Evolutionary conservation across 2,888 invertebrate genomes (phyloP), one percentile per base, ranked within the genome.

Genomic region (Pasiphila rectangulata): DNA sequence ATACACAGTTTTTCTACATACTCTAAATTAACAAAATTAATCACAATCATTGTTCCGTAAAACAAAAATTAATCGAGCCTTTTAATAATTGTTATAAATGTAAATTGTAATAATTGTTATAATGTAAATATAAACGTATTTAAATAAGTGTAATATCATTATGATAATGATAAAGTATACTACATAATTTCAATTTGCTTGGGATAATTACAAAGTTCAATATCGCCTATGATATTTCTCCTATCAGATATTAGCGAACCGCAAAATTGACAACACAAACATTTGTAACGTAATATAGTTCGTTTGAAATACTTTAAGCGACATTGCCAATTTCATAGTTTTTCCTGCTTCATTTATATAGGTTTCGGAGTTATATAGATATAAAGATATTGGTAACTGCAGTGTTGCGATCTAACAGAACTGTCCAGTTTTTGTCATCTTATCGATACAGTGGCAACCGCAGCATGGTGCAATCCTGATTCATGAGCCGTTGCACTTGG

Each of bases 381-480:
- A 71, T 64, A 64, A 68, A 64, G 61, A 58, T 32, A 19, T 65
- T 67, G 69, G 72, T 73, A 69, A 70, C 72, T 65, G 66, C 66
- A 67, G 69, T 61, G 57, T 71, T 72, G 67, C 69, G 61, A 62
- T 47, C 65, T 57, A 59, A 63, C 46, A 63, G 63, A 66, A 56
- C 54, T 52, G 57, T 57, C 56, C 57, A 54, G 53, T 61, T 67
- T 72, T 73, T 71, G 59, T 60, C 61, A 60, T 59, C 62, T 56
- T 68, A 73, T 73, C 70, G 67, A 69, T 64, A 67, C 72, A 57
- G 67, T 67, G 64, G 68, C 69, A 68, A 69, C 59, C 56, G 54
- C 39, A 39, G 46, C 41, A 46, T 72, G 66, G 48, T 56, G 73
- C 69, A 75, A 76, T 66, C 65, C 58, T 60, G 47, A 58, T 54